A percentile compares a stretch with the other conserved stretches of the same genome.
phyloP scores from a whole-genome alignment of 2,797 vertebrate species.

The Sebastes taczanowskii region DNA sequence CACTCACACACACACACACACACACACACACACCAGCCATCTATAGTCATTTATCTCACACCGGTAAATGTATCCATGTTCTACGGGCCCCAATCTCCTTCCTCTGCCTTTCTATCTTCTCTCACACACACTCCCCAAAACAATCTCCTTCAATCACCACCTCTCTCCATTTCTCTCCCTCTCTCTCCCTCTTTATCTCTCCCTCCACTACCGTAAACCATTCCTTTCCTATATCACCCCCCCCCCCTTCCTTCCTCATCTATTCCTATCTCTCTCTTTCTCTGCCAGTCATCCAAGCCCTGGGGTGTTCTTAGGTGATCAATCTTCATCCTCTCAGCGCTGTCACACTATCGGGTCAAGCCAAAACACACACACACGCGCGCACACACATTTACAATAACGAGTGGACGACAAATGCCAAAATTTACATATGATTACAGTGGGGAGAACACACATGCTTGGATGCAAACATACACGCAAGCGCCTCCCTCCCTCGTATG shows the following conservation, averaged over 20 bases:
- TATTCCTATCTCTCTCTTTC: slow-evolving; percentile 58
- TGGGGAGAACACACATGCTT: slow-evolving; percentile 11
- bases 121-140: slow-evolving; percentile 71
- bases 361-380: slow-evolving; percentile 25
- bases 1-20: not conserved
- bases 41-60: slow-evolving; percentile 80
- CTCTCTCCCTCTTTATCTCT: slow-evolving; percentile 67
- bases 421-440: slow-evolving; percentile 75
- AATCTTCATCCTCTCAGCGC: slow-evolving; percentile 78
- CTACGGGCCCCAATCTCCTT: slow-evolving; percentile 64
- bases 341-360: slow-evolving; percentile 68
- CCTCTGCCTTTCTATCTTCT: slow-evolving; percentile 66
- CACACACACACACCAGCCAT: slow-evolving; percentile 48
- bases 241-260: not conserved
- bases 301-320: slow-evolving; percentile 80
- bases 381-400: slow-evolving; percentile 21
- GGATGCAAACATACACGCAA: slow-evolving; percentile 33
- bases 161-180: slow-evolving; percentile 58
- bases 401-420: slow-evolving; percentile 73
- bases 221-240: slow-evolving; percentile 56
- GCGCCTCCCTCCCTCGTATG: slow-evolving; percentile 6
- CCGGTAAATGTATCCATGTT: slow-evolving; percentile 74
- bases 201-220: slow-evolving; percentile 70
- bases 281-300: slow-evolving; percentile 74
- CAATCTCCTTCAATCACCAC: slow-evolving; percentile 78